Conservation (phyloP, 1,140 invertebrate genomes). For the Phenacoccus solenopsis region DNA sequence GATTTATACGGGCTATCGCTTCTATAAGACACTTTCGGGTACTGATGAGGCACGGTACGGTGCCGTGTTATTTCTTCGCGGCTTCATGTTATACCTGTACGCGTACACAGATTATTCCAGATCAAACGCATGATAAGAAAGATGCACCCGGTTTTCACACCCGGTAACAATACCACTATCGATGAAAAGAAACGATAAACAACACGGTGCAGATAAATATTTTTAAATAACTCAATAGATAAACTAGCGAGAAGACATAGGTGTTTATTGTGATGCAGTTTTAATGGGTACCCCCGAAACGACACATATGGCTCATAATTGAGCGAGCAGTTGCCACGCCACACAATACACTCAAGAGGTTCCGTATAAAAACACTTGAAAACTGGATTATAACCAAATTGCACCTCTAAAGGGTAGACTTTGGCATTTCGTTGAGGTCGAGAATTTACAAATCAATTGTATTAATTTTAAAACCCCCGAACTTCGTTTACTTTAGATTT, state of each 20-base stretch:
- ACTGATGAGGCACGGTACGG: not conserved
- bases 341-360: not conserved
- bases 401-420: not conserved
- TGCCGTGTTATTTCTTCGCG: not conserved
- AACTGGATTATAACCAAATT: constrained; percentile 1
- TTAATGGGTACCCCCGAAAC: constrained; percentile 7
- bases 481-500: not conserved
- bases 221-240: constrained; percentile 12
- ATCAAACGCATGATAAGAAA: constrained; percentile 4
- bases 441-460: not conserved
- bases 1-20: constrained; percentile 13
- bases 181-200: constrained; percentile 14
- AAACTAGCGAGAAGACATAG: constrained; percentile 1
- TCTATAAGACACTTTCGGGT: constrained; percentile 10
- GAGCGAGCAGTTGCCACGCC: not conserved
- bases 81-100: not conserved
- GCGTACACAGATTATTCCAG: not conserved
- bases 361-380: constrained; percentile 8
- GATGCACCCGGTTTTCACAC: constrained; percentile 16
- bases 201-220: constrained; percentile 8
- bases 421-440: not conserved
- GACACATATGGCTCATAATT: constrained; percentile 12
- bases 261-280: constrained; percentile 7
- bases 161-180: not conserved
- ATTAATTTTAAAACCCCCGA: not conserved